Evolutionary conservation across 2,797 vertebrate species (phyloP).

Genomic region (Sebastes vulpes): DNA sequence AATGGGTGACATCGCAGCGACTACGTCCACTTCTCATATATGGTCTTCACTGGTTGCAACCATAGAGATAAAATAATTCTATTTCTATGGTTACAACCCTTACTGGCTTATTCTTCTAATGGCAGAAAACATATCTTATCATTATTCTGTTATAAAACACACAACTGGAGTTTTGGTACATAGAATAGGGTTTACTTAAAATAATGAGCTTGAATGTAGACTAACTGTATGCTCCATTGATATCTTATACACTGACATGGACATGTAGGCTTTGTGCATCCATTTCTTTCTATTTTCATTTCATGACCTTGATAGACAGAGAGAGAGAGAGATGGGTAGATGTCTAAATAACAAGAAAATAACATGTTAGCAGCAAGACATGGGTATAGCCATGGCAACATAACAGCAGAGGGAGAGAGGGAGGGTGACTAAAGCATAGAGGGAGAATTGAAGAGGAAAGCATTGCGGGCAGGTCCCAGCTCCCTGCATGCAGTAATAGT

Average conservation of each 20-base stretch:
- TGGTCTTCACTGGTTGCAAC: no score
- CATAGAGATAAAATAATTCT: no score
- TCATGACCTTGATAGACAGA: neutral
- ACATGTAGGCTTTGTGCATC: neutral
- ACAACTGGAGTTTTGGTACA: neutral
- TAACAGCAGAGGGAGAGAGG: neutral
- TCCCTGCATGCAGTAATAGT: slow-evolving; percentile 35
- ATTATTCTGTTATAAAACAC: neutral
- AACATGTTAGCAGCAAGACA: slow-evolving; percentile 6
- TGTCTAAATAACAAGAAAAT: slow-evolving; percentile 4
- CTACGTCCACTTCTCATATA: no score
- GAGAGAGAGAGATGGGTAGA: neutral
- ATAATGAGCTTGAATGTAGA: neutral
- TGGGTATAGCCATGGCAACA: slow-evolving; percentile 19
- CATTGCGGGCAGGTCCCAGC: slow-evolving; percentile 14
- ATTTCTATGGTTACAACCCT: neutral
- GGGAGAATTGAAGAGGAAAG: neutral
- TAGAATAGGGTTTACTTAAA: neutral
- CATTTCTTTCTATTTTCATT: neutral
- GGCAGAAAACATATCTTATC: neutral
- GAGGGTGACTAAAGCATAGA: neutral
- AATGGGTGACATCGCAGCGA: no score
- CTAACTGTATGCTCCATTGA: neutral
- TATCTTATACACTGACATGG: neutral
- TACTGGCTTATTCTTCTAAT: neutral